Evolutionary conservation across 2,888 invertebrate species (phyloP).

Genomic region (Euplexia lucipara): DNA sequence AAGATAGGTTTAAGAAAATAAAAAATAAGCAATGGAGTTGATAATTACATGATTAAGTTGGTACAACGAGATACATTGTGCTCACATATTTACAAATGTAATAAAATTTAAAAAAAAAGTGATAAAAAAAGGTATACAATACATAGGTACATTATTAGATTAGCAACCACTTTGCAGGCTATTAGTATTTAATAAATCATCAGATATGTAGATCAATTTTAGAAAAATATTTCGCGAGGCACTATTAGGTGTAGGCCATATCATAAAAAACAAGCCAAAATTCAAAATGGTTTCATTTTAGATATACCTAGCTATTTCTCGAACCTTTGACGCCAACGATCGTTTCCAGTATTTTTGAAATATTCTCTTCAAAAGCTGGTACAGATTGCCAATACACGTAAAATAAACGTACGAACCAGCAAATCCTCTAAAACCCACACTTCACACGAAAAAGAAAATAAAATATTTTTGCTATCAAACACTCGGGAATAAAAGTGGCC

Average conservation of each 20-base stretch:
- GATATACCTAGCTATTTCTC: constrained; percentile 2
- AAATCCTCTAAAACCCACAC: constrained; percentile 34
- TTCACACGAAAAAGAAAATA: constrained; percentile 38
- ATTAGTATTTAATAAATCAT: too few species aligned
- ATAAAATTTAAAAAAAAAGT: too few species aligned
- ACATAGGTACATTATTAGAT: too few species aligned
- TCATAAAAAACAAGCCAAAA: neutral
- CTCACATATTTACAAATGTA: too few species aligned
- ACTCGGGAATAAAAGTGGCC: neutral
- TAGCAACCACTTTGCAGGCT: too few species aligned
- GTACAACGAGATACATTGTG: too few species aligned
- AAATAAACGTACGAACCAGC: constrained; percentile 44
- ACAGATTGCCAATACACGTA: constrained; percentile 51
- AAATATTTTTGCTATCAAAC: constrained; percentile 22
- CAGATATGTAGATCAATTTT: neutral
- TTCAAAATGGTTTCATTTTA: constrained; percentile 15
- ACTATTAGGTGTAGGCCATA: constrained; percentile 1
- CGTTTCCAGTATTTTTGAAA: constrained; percentile 43
- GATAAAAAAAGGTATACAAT: too few species aligned
- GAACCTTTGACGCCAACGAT: constrained; percentile 31
- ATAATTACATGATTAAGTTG: too few species aligned
- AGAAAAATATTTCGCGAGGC: too few species aligned
- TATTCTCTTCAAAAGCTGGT: constrained; percentile 30
- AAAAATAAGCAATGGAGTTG: too few species aligned
- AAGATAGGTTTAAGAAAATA: too few species aligned